A percentile compares a stretch with the other conserved stretches of the same genome.
Conservation (phyloP, 1,140 invertebrate genomes). For the Ceratina australensis region DNA sequence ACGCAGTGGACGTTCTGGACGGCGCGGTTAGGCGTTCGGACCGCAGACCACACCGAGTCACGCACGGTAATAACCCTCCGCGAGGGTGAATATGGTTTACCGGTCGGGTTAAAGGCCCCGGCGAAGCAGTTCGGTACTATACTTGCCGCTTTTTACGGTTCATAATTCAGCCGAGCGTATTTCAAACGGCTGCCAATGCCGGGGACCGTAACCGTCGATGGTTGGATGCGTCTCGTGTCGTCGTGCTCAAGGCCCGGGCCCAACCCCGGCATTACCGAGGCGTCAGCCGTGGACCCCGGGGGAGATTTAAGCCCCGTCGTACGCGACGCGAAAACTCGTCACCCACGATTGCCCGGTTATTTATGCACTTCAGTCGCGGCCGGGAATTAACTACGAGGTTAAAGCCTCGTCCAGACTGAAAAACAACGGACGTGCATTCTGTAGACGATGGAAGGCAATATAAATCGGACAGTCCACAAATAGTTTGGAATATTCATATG, state of each 20-base stretch:
- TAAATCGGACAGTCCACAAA: too few relatives aligned
- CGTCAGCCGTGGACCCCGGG: slow-evolving; percentile 65
- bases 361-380: slow-evolving; percentile 57
- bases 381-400: slow-evolving; percentile 35
- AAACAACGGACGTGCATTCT: too few relatives aligned
- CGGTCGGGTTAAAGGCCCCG: slow-evolving; percentile 66
- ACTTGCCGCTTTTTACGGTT: slow-evolving; percentile 77
- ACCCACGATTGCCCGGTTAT: slow-evolving; percentile 68
- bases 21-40: slow-evolving; percentile 68
- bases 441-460: too few relatives aligned
- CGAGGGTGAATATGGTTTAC: slow-evolving; percentile 73
- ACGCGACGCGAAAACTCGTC: slow-evolving; percentile 73
- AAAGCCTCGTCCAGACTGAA: too few relatives aligned
- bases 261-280: slow-evolving; percentile 69
- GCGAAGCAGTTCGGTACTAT: slow-evolving; percentile 64
- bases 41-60: slow-evolving; percentile 77
- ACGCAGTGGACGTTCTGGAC: slow-evolving; percentile 58
- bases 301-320: slow-evolving; percentile 72
- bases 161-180: slow-evolving; percentile 79
- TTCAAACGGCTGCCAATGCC: slow-evolving; percentile 78
- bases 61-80: slow-evolving; percentile 75
- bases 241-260: slow-evolving; percentile 42
- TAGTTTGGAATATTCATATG: too few relatives aligned
- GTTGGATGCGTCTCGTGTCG: slow-evolving; percentile 25
- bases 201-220: slow-evolving; percentile 64